Base-by-base conservation (phyloP, 2,888 invertebrate genomes). In the Noctua pronuba region DNA sequence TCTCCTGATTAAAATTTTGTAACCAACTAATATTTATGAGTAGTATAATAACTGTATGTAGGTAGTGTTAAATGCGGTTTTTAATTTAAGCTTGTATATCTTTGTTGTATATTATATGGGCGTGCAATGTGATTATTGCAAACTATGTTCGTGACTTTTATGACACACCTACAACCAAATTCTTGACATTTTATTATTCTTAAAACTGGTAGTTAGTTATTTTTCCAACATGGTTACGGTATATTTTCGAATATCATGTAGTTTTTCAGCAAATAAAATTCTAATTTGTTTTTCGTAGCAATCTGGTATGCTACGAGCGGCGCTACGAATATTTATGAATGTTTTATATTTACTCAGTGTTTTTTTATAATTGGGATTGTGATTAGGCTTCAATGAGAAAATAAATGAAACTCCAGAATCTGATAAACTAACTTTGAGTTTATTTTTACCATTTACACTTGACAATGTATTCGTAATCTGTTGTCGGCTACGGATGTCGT, bases 391-490 rank as follows among this genome's bases (percentile, higher is more conserved):
- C n/a, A 41, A 41, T 65, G 16, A 41, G n/a, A 41, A 16, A 65
- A 46, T 89, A 92, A 94, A 96, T 96, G 90, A 96, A 96, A 96
- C 94, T 95, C 95, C 90, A 92, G 94, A 94, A 31, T 97, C 96
- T 97, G 97, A 97, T 97, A 97, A 97, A 97, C 97, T 97, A 97
- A 97, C 97, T 97, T 97, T 97, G 97, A 97, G 97, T 97, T 97
- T 97, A 97, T 97, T 97, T 96, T 97, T 97, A 97, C 97, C 97
- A 97, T 97, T 97, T 97, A 97, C 97, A 97, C 97, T 97, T 97
- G 97, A 97, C 97, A 97, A 96, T 97, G 96, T 96, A 96, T 96
- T 96, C 95, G 96, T 95, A 94, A 95, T 96, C 96, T 96, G 96
- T 95, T 96, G 96, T 93, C 92, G 94, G 95, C 96, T 96, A 96